These are phyloP conservation scores for Ochropleura leucogaster DNA, from an alignment of 2,888 invertebrate species.

Conservation along the genomic window DNA sequence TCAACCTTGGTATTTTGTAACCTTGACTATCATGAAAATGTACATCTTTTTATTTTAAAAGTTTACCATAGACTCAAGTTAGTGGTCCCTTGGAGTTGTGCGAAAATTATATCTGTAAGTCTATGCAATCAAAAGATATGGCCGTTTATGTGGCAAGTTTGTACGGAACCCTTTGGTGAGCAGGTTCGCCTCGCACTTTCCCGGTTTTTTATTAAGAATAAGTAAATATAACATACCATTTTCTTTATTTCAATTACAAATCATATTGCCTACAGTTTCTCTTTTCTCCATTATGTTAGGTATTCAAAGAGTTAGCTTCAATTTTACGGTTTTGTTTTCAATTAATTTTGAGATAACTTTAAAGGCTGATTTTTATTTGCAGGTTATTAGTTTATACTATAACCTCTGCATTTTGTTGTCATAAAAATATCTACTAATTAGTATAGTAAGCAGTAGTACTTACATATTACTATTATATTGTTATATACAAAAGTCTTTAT, in stretches of 20 bases:
- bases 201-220: not conserved
- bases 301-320: slow-evolving; percentile 27
- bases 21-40: not conserved
- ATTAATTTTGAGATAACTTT: slow-evolving; percentile 58
- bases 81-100: no score
- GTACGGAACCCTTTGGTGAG: no score
- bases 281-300: slow-evolving; percentile 10
- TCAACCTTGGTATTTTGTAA: not conserved
- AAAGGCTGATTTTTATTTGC: not conserved
- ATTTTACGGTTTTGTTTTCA: slow-evolving; percentile 55
- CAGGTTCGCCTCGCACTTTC: no score
- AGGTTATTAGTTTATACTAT: not conserved
- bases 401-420: not conserved
- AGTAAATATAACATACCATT: slow-evolving; percentile 51
- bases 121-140: no score
- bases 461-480: not conserved
- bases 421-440: not conserved
- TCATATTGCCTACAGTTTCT: slow-evolving; percentile 7
- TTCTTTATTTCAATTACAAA: slow-evolving; percentile 25
- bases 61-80: no score
- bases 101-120: no score
- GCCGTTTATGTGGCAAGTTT: no score
- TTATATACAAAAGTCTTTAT: no score
- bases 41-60: not conserved
- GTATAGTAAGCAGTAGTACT: not conserved